Base-by-base conservation (phyloP, 2,113 vertebrate species). In the Ochotona curzoniae region DNA sequence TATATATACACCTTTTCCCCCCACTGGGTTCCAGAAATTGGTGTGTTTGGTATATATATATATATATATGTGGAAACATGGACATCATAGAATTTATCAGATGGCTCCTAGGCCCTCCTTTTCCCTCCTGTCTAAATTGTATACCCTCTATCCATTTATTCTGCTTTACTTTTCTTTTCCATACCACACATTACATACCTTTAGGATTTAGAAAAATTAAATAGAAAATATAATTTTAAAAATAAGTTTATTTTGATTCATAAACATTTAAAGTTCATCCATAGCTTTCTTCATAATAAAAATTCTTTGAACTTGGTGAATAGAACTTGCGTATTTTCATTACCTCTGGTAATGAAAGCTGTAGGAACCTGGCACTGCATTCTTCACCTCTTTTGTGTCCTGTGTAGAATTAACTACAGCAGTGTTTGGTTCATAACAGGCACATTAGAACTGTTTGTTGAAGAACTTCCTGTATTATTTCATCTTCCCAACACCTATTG, bases 21-120 rank as follows among this genome's bases (percentile, higher is more conserved):
- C 67, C 32, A 89, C 38, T 94, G 11, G 32, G 20, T 38, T 91
- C 44, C 91, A 51, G 76, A 94, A 73, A 9, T 60, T 69, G 12
- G 8, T 83, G 8, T 81, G 12, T 92, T 60, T 69, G 12, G 38
- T 44, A 44, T 44, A 44, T 44, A 44, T 44, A 44, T 44, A 30
- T 86, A 0, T 81, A 15, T 26, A 8, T 74, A 2, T 49, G 17
- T 82, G 12, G 44, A 67, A 30, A 70, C 32, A 75, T 38, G 12
- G 0, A 47, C 20, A 70, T 82, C 44, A 30, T 76, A 8, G 74
- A 30, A 8, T 74, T 84, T 47, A 32, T 47, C 28, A 87, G 74
- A 75, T 35, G 26, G 30, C 30, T 91, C 92, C 57, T 51, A 94
- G 38, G 14, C 64, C 20, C 60, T 79, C 26, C 76, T 32, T 76